Evolutionary conservation across 2,797 vertebrate species (phyloP).

Genomic region (Sebastes trivittatus): DNA sequence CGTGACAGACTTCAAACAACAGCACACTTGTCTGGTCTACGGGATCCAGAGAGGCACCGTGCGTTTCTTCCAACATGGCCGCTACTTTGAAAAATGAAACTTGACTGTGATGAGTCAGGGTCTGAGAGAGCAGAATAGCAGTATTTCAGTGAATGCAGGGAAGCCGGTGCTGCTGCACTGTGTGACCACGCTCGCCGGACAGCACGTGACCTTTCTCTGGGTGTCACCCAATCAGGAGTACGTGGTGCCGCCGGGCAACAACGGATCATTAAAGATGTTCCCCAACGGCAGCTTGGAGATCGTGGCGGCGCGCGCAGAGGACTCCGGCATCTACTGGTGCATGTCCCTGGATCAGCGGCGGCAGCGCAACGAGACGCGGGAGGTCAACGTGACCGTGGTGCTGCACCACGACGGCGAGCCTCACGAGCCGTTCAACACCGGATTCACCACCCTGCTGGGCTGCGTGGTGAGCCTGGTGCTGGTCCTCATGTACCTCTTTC

Average conservation of each 20-base stretch:
- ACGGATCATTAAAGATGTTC: constrained; percentile 82
- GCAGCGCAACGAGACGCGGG: constrained; percentile 84
- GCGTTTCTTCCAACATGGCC: constrained; percentile 85
- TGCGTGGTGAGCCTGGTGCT: constrained; percentile 91
- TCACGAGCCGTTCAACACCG: constrained; percentile 89
- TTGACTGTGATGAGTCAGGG: neutral
- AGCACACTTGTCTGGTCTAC: constrained; percentile 87
- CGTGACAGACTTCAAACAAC: constrained; percentile 81
- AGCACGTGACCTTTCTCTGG: constrained; percentile 84
- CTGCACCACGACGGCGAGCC: neutral
- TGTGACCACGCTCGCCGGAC: constrained; percentile 64
- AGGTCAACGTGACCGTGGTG: constrained; percentile 89
- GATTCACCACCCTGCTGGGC: constrained; percentile 92
- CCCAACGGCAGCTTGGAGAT: constrained; percentile 90
- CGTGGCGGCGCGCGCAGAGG: constrained; percentile 58
- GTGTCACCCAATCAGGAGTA: constrained; percentile 87
- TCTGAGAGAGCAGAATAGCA: constrained; percentile 45
- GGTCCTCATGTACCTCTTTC: constrained; percentile 92
- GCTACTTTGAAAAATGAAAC: constrained; percentile 88
- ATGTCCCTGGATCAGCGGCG: constrained; percentile 80
- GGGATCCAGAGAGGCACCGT: constrained; percentile 80
- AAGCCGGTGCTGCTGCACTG: constrained; percentile 83
- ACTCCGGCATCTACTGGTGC: constrained; percentile 90
- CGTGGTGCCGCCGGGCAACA: constrained; percentile 85
- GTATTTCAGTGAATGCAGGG: constrained; percentile 72